These are phyloP conservation scores for Hypselothyrea guttata DNA, from an alignment of 2,888 invertebrate species.

Conservation along the genomic window DNA sequence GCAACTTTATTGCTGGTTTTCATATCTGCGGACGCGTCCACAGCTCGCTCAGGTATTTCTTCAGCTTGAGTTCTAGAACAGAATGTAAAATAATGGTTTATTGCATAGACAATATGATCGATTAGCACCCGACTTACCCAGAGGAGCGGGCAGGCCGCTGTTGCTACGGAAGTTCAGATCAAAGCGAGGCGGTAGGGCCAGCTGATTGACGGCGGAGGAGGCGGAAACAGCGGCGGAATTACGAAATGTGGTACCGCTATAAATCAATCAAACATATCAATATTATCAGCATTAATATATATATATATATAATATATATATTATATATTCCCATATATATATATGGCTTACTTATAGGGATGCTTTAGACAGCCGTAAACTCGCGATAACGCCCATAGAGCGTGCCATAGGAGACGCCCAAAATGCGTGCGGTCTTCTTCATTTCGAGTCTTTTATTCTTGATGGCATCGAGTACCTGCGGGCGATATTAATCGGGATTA, in stretches of 20 bases:
- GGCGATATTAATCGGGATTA: not conserved
- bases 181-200: too few species aligned
- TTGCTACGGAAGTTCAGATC: constrained; percentile 70
- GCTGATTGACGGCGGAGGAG: too few species aligned
- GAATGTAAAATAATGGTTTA: too few species aligned
- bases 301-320: not conserved
- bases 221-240: too few species aligned
- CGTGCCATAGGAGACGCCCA: constrained; percentile 95
- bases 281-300: not conserved
- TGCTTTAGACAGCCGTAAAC: constrained; percentile 93
- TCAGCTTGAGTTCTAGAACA: too few species aligned
- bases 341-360: constrained; percentile 90
- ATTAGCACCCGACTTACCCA: too few species aligned
- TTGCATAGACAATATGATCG: not conserved
- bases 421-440: constrained; percentile 94
- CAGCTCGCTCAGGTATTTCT: constrained; percentile 77
- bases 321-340: too few species aligned
- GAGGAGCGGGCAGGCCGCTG: constrained; percentile 51
- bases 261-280: not conserved
- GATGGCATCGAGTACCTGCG: constrained; percentile 92
- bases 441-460: constrained; percentile 95
- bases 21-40: constrained; percentile 80
- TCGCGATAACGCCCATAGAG: constrained; percentile 94
- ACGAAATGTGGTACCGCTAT: constrained; percentile 68
- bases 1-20: constrained; percentile 50